These are phyloP conservation scores for Bhutanitis thaidina DNA, from an alignment of 2,888 invertebrate genomes.

Conservation along the genomic window DNA sequence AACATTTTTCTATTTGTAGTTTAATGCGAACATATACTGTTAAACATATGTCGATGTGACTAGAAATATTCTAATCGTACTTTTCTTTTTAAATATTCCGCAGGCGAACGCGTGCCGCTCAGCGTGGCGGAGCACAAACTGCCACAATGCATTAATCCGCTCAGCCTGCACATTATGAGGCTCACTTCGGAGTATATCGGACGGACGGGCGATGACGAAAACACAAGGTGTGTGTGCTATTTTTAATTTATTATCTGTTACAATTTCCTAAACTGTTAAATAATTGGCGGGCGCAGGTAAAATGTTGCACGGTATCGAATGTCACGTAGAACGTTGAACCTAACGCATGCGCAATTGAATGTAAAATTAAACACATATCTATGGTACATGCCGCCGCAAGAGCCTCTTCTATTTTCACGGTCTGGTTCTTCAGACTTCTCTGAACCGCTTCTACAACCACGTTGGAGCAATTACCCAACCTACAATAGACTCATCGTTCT, in stretches of 20 bases:
- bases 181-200: conserved; percentile 94
- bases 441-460: no score
- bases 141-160: conserved; percentile 94
- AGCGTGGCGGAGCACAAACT: conserved; percentile 96
- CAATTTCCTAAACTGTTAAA: background rate
- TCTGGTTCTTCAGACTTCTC: no score
- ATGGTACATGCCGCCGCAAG: no score
- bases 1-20: no score
- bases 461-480: no score
- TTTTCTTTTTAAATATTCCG: conserved; percentile 5
- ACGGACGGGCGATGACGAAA: conserved; percentile 67
- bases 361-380: background rate
- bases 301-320: background rate
- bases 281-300: background rate
- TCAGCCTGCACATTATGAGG: conserved; percentile 96
- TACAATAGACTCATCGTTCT: no score
- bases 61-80: conserved; percentile 4
- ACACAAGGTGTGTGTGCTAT: conserved; percentile 49
- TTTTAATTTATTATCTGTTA: background rate
- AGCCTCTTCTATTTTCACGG: no score
- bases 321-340: background rate
- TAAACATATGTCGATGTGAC: no score
- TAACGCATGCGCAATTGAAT: conserved; percentile 1
- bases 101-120: conserved; percentile 94
- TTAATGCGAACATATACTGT: no score